A percentile compares a stretch with the other conserved stretches of the same genome.
These are phyloP conservation scores for Molossus molossus DNA, from an alignment of 2,797 vertebrate genomes.

Conservation along the genomic window DNA sequence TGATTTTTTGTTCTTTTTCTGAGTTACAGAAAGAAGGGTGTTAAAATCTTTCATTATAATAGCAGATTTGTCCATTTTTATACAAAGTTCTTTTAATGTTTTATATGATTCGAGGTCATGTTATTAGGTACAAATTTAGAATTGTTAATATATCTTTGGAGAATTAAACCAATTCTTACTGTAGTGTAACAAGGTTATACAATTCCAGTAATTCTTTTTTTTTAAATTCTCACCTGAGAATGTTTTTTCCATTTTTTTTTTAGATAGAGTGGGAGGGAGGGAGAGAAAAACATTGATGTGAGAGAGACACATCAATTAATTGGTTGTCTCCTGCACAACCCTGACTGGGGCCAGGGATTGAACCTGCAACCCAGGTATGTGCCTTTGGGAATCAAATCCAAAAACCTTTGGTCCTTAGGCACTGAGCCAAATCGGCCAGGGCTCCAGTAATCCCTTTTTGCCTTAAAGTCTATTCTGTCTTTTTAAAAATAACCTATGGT, in stretches of 20 bases:
- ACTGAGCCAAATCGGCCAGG: no score
- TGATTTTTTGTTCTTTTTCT: neutral
- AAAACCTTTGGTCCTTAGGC: no score
- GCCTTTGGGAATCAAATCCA: no score
- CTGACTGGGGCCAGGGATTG: no score
- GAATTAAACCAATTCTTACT: neutral
- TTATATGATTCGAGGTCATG: neutral
- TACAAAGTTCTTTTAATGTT: neutral
- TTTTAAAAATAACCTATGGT: neutral
- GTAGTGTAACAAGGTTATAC: neutral
- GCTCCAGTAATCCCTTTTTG: neutral
- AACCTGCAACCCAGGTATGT: no score
- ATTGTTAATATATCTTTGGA: neutral
- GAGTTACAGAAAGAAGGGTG: slow-evolving; percentile 10
- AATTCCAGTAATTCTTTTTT: neutral
- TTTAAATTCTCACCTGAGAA: no score
- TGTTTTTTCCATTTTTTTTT: no score
- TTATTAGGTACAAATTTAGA: slow-evolving; percentile 9
- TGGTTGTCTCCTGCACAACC: no score
- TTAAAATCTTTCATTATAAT: neutral
- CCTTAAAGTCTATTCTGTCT: neutral
- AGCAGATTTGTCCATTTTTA: slow-evolving; percentile 3
- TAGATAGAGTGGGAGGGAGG: no score
- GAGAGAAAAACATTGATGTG: no score
- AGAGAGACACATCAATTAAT: no score